A percentile compares a stretch with the other conserved stretches of the same genome.
Conservation (phyloP, 2,797 vertebrate genomes). For the Epinephelus malabaricus region DNA sequence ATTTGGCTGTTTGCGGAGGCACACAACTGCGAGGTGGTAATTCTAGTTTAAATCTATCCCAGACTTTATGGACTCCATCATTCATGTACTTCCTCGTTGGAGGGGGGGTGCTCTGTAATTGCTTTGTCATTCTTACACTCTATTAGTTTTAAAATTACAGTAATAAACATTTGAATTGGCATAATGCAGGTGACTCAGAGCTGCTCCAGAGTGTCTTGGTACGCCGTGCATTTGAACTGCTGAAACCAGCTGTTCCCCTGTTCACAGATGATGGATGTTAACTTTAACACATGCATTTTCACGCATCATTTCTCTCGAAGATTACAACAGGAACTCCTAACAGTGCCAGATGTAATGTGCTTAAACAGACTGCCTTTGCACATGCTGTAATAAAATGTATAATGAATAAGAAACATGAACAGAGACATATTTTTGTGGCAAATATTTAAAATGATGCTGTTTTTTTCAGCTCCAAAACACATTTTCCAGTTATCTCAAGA, state of each 20-base stretch:
- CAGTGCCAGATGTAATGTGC: conserved; percentile 32
- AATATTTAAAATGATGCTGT: conserved; percentile 5
- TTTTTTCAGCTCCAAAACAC: neutral
- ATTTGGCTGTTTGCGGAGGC: too few relatives aligned
- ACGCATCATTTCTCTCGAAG: conserved; percentile 46
- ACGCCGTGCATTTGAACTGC: conserved; percentile 6
- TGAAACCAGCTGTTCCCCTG: conserved; percentile 27
- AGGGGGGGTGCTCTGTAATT: neutral
- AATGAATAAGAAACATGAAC: conserved; percentile 11
- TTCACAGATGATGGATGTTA: conserved; percentile 54
- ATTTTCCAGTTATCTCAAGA: neutral
- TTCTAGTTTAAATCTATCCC: neutral
- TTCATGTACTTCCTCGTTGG: neutral
- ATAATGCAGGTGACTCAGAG: neutral
- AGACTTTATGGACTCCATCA: neutral
- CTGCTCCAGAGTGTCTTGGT: neutral
- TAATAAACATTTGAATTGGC: neutral
- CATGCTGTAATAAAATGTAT: neutral
- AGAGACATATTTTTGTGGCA: neutral
- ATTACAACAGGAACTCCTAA: conserved; percentile 32
- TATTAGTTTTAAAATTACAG: neutral
- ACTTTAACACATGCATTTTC: conserved; percentile 45
- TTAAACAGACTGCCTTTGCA: conserved; percentile 21
- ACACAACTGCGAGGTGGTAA: too few relatives aligned
- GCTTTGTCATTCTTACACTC: neutral